Evolutionary conservation across 1,140 invertebrate genomes (phyloP), one percentile per base, ranked within the genome.

Genomic region (Caenorhabditis tropicalis): DNA sequence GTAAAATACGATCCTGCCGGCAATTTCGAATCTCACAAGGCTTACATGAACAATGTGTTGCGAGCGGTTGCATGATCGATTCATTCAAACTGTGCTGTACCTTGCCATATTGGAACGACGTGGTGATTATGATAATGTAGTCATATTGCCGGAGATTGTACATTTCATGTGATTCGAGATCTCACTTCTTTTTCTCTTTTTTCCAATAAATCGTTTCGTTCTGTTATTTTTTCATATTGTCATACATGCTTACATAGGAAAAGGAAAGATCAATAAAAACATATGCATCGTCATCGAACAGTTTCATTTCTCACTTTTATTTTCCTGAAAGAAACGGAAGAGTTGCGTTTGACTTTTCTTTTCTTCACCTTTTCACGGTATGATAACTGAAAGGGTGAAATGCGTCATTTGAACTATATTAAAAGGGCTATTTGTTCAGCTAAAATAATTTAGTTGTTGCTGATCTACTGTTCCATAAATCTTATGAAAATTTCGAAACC

Each of bases 1-100:
- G 85, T 86, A 19, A 86, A 86, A 31, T 86, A 86, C 39, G 85
- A 86, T 85, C 85, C 85, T 21, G 79, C 85, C 21, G 85, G 85
- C 39, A 86, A 86, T 51, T 70, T 48, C 27, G 56, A 82, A 43
- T 74, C 65, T 74, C 65, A 74, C 0, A 74, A 74, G 15, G 16
- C 65, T 24, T 74, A 74, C 15, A 15, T 74, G 65, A 74, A 74
- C 36, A 74, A 74, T 27, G 65, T 74, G 36, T 19, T 43, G 43
- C 65, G 65, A 74, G 36, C 65, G 0, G 36, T 74, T 24, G 65
- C 33, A 21, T 74, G 7, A 74, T 24, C 12, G 19, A 33, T 12
- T 43, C 10, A 12, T 19, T 43, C 1, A 33, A 65, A 33, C 43
- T 24, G 24, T 43, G 19, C 36, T 24, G 29, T 24, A 24, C 36